These are phyloP conservation scores for Xenus cinereus DNA, from an alignment of 2,113 vertebrate genomes.

Conservation along the genomic window DNA sequence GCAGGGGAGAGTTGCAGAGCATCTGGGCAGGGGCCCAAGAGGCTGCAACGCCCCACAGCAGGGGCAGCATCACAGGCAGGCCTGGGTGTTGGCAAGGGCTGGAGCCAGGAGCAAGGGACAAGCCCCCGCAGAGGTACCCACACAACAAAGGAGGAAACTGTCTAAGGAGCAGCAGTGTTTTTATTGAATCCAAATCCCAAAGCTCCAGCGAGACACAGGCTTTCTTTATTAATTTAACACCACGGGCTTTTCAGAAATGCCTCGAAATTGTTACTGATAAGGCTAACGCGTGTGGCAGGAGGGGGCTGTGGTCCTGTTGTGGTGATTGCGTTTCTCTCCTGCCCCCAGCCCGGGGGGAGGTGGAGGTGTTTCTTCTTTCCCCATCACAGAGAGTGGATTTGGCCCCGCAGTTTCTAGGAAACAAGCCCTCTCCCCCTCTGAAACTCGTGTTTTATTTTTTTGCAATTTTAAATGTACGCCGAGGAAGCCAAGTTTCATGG, in stretches of 20 bases:
- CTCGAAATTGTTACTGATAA: background rate
- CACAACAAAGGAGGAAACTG: background rate
- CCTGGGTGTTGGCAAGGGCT: background rate
- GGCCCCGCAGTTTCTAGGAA: background rate
- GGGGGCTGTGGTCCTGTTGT: background rate
- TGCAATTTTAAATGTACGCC: background rate
- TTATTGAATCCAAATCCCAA: background rate
- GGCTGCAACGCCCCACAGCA: background rate
- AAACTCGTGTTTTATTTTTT: background rate
- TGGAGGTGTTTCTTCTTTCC: background rate
- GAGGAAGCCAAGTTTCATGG: constrained; percentile 56
- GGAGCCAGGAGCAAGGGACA: background rate
- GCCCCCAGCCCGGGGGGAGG: background rate
- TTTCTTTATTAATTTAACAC: background rate
- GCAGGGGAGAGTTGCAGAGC: background rate
- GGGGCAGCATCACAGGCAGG: background rate
- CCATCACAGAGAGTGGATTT: background rate
- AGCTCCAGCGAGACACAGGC: background rate
- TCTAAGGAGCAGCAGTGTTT: background rate
- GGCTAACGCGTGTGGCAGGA: background rate
- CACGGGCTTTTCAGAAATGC: background rate
- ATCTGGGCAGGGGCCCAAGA: background rate
- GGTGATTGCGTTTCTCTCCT: background rate
- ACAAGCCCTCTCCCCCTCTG: background rate
- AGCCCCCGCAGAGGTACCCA: background rate